phyloP scores from a whole-genome alignment of 1,140 invertebrate genomes.

The Amyelois transitella region DNA sequence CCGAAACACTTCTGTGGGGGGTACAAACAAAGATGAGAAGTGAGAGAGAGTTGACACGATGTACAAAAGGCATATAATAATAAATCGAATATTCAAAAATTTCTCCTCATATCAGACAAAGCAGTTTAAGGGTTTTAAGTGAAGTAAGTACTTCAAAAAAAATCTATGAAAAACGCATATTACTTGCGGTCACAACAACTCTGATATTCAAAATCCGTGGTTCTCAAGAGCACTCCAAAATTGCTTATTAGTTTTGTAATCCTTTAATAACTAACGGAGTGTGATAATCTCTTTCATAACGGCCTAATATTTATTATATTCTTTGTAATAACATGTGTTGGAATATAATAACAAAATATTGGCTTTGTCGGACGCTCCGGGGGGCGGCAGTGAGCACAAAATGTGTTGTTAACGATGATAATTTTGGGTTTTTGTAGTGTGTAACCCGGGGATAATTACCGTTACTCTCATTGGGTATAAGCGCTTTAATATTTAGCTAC shows the following conservation, averaged over 20 bases:
- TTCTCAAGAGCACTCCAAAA: background rate
- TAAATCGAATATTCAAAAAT: no score
- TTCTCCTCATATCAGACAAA: no score
- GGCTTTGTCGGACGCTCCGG: background rate
- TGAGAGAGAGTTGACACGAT: no score
- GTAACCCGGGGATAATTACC: background rate
- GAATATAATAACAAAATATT: constrained; percentile 2
- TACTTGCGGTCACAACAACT: background rate
- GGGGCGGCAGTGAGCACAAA: background rate
- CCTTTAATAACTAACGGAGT: constrained; percentile 8
- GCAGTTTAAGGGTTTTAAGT: background rate
- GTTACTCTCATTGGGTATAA: background rate
- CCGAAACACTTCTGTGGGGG: no score
- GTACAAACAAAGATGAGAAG: no score
- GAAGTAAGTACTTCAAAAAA: background rate
- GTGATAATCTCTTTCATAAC: constrained; percentile 2
- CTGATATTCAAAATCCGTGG: background rate
- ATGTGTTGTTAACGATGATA: background rate
- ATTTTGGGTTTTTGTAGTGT: background rate
- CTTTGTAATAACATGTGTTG: constrained; percentile 7
- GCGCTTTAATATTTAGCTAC: background rate
- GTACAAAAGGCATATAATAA: no score
- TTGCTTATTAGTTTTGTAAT: constrained; percentile 1
- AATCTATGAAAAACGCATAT: background rate
- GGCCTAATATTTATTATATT: background rate